These are phyloP conservation scores for Neodon shergylaensis DNA, from an alignment of 2,113 vertebrate species.

Conservation along the genomic window DNA sequence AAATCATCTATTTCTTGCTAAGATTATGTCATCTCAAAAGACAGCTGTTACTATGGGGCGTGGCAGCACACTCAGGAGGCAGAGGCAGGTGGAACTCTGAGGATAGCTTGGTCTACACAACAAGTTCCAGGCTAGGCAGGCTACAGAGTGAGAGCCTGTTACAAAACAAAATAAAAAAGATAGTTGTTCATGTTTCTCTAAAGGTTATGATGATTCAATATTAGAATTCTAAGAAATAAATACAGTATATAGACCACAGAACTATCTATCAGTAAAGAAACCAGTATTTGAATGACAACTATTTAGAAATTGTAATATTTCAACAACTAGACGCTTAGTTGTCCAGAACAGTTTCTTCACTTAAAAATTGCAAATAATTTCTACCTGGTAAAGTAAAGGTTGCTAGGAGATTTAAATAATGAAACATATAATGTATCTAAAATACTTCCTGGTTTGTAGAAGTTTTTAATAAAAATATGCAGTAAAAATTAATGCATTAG, in stretches of 20 bases:
- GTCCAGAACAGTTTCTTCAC: not conserved
- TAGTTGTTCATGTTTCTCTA: not conserved
- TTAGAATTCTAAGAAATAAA: conserved; percentile 18
- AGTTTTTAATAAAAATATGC: not conserved
- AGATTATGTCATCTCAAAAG: conserved; percentile 46
- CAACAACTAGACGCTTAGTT: not conserved
- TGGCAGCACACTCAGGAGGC: not conserved
- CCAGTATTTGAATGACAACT: not conserved
- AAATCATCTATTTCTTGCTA: not conserved
- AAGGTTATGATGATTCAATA: not conserved
- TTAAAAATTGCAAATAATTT: conserved; percentile 7
- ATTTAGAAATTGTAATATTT: not conserved
- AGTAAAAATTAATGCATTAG: conserved; percentile 20
- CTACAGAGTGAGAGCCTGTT: not conserved
- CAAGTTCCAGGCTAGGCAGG: not conserved
- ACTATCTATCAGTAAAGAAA: not conserved
- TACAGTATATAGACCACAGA: not conserved
- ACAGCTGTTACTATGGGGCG: not conserved
- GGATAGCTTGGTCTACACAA: not conserved
- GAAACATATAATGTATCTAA: not conserved
- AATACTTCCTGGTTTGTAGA: not conserved
- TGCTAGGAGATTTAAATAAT: not conserved
- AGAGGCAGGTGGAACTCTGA: not conserved
- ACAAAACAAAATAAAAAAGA: not conserved
- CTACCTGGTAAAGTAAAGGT: not conserved